phyloP scores from a whole-genome alignment of 2,888 invertebrate genomes.

The Hyles lineata region DNA sequence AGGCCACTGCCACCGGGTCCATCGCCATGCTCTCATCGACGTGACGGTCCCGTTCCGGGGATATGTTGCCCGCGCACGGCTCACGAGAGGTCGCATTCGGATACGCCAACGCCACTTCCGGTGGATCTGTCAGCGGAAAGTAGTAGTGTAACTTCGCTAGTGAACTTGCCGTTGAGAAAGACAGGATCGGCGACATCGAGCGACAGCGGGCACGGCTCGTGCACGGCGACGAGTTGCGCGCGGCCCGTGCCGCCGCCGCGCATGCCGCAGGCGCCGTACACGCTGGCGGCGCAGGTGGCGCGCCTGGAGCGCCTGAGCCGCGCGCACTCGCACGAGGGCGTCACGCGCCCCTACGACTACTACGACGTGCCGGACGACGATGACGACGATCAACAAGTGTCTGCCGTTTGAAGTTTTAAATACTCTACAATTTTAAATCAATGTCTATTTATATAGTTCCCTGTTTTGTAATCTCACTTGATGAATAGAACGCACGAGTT shows the following conservation, averaged over 20 bases:
- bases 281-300: conserved; percentile 94
- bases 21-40: conserved; percentile 87
- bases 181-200: conserved; percentile 96
- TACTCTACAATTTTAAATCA: conserved; percentile 61
- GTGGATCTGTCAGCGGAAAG: conserved; percentile 97
- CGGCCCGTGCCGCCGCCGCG: conserved; percentile 89
- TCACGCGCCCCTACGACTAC: conserved; percentile 90
- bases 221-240: conserved; percentile 75
- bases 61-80: conserved; percentile 85
- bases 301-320: conserved; percentile 92
- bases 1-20: conserved; percentile 87
- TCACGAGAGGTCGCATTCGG: conserved; percentile 95
- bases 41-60: conserved; percentile 82
- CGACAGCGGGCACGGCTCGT: conserved; percentile 95
- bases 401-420: conserved; percentile 76
- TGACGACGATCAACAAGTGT: conserved; percentile 83
- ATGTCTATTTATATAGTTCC: conserved; percentile 79
- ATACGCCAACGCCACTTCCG: conserved; percentile 92
- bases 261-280: conserved; percentile 92
- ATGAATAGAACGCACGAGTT: conserved; percentile 80
- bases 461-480: conserved; percentile 82
- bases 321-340: conserved; percentile 94
- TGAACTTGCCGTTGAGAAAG: conserved; percentile 94
- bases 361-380: conserved; percentile 84
- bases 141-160: conserved; percentile 96